phyloP scores from a whole-genome alignment of 2,113 vertebrate species.

The Prolemur simus region DNA sequence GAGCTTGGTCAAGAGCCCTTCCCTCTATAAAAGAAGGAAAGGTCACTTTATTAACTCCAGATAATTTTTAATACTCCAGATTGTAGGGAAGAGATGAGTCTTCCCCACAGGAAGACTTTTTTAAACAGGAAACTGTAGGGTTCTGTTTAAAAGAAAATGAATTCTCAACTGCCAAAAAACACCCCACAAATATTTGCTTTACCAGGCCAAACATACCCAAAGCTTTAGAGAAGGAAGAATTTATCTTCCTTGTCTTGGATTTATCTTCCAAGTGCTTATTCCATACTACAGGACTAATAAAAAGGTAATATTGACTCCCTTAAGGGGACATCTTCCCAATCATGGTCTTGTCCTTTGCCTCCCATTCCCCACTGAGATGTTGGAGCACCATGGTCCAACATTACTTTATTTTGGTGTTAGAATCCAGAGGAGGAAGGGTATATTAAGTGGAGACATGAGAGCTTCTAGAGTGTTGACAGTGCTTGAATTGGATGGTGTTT shows the following conservation, averaged over 20 bases:
- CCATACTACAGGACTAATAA: background rate
- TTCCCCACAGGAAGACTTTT: too few relatives aligned
- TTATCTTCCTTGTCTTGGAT: background rate
- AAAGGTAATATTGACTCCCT: background rate
- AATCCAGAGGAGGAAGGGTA: background rate
- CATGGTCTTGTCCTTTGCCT: background rate
- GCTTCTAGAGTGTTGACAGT: background rate
- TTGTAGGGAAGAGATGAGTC: background rate
- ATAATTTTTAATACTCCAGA: background rate
- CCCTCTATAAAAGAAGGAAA: background rate
- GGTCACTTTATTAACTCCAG: background rate
- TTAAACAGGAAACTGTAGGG: background rate
- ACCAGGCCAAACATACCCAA: background rate
- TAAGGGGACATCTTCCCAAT: background rate
- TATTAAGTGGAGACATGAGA: background rate
- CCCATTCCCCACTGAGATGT: background rate
- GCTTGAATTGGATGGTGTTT: background rate
- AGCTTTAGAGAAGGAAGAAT: background rate
- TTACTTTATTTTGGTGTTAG: background rate
- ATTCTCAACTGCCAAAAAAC: background rate
- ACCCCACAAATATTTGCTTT: background rate
- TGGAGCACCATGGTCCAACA: background rate
- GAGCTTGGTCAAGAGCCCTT: background rate
- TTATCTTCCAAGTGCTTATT: background rate
- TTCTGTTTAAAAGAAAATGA: background rate